phyloP scores from a whole-genome alignment of 2,113 vertebrate genomes.

The Meleagris gallopavo region DNA sequence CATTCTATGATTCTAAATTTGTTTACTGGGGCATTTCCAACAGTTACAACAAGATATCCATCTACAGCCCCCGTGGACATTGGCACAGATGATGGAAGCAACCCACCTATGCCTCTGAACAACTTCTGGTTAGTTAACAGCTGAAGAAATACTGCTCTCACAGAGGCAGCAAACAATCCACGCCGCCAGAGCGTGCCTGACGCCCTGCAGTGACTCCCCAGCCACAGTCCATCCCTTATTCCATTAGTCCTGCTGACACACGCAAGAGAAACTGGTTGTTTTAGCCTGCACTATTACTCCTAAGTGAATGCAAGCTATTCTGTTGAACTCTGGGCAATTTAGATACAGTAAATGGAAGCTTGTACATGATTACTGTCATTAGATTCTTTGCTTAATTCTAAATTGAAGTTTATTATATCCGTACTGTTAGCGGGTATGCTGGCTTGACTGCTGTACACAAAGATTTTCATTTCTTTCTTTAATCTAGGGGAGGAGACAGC shows the following conservation, averaged over 20 bases:
- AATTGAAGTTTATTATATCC: constrained; percentile 53
- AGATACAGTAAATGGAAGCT: constrained; percentile 47
- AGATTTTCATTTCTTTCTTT: neutral
- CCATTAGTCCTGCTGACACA: constrained; percentile 55
- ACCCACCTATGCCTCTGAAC: neutral
- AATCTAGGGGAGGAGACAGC: neutral
- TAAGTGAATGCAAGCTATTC: constrained; percentile 21
- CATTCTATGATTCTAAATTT: neutral
- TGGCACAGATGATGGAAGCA: neutral
- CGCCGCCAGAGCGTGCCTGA: neutral
- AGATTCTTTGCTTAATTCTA: constrained; percentile 49
- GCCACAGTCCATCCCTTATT: constrained; percentile 12
- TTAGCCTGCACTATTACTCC: neutral
- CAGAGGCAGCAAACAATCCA: neutral
- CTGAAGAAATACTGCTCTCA: neutral
- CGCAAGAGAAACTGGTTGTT: neutral
- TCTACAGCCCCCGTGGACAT: neutral
- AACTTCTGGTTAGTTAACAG: neutral
- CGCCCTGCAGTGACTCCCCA: neutral
- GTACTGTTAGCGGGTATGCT: constrained; percentile 46
- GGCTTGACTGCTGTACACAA: neutral
- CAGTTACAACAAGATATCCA: neutral
- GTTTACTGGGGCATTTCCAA: constrained; percentile 30
- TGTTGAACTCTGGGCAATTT: constrained; percentile 64
- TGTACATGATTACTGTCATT: constrained; percentile 60